Base-by-base conservation (phyloP, 2,797 vertebrate species). In the Melanotaenia maccullochi region DNA sequence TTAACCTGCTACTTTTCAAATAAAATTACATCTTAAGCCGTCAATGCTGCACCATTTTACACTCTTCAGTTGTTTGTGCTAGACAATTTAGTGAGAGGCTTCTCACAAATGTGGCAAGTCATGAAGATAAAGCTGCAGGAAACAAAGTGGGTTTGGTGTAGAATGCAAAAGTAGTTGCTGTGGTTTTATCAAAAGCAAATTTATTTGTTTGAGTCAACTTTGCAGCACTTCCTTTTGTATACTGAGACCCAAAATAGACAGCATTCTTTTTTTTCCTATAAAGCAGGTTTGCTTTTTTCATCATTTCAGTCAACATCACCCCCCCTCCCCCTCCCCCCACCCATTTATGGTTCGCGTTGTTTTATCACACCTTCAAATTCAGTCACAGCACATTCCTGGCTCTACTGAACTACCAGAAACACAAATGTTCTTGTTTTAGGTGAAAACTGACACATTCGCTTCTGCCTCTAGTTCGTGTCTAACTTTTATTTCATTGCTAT, bases 101-200 rank as follows among this genome's bases (percentile, higher is more conserved):
- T 90, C 86, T 88, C 85, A 85, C 84, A 90, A 90, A 92, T 87
- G 88, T 90, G 77, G 85, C 79, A 90, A 87, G 87, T 91, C 90
- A 86, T 91, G 80, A 85, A 92, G 86, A 86, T 90, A 91, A 93
- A 93, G 88, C 92, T 82, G 85, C 93, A 94, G 93, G 92, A 94
- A 94, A 92, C 92, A 90, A 89, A 87, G 87, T 84, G 84, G 86
- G 92, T 93, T 94, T 94, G 91, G 90, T 91, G 88, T 93, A 90
- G 93, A 95, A 94, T 95, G 94, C 92, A 93, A 90, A 95, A 94
- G 91, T 92, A 93, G 93, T 87, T 66, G 91, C 89, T 93, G 93
- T 92, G 94, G 93, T 94, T 95, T 93, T 92, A 95, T 94, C 93
- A 94, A 95, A 95, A 95, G 93, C 90, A 90, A 89, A 91, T 93